Base-by-base conservation (phyloP, 2,797 vertebrate species). In the Falco columbarius region DNA sequence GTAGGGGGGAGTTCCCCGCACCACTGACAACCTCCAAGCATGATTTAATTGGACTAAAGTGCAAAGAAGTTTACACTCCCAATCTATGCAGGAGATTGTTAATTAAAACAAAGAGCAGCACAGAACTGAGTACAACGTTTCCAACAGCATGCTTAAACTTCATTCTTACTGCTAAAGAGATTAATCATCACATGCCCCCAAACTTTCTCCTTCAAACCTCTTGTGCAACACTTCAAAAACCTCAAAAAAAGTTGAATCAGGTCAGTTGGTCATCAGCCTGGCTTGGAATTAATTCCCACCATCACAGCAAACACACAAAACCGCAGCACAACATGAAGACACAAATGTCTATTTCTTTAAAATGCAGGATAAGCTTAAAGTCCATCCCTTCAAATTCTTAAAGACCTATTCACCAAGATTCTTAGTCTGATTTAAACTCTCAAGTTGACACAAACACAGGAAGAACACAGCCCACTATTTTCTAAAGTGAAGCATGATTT, bases 121-220 rank as follows among this genome's bases (percentile, higher is more conserved):
- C 86, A 96, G 95, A 98, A 71, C 77, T 18, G 34, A 51, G 93
- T 30, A 70, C 75, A 93, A 70, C 75, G 92, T 95, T 97, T 97
- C 92, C 94, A 95, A 85, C 79, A 95, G 89, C 27, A 66, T 80
- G 83, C 86, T 97, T 97, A 97, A 93, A 92, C 51, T 92, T 93
- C 93, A 92, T 82, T 86, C 95, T 96, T 95, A 86, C 63, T 81
- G 81, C 93, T 97, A 97, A 97, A 97, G 86, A 97, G 97, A 97
- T 98, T 98, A 98, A 17, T 62, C 52, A 97, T 98, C 98, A 98
- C 97, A 97, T 98, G 98, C 92, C 42, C 55, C 63, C 83, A 91
- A 67, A 93, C 38, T 76, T 96, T 89, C 80, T 49, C 87, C 75
- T 86, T 93, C 91, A 92, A 86, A 89, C 36, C 93, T 92, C 86